Evolutionary conservation across 2,888 invertebrate genomes (phyloP).

Genomic region (Caenorhabditis virilis): DNA sequence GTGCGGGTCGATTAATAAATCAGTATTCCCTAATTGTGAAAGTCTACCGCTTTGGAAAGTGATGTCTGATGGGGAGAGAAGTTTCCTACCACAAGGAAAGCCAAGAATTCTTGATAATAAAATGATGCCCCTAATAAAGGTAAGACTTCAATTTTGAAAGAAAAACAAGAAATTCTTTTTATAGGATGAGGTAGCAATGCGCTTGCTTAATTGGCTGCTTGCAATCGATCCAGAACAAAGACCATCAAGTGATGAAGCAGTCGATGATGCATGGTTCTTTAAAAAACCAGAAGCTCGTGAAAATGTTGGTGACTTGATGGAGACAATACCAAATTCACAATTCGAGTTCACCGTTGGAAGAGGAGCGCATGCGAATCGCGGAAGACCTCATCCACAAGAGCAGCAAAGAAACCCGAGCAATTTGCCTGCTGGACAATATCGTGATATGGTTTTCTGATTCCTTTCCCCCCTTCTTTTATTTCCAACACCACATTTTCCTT

Average conservation of each 20-base stretch:
- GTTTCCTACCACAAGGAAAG: slow-evolving; percentile 82
- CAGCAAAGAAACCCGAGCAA: slow-evolving; percentile 12
- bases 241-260: slow-evolving; percentile 81
- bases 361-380: slow-evolving; percentile 60
- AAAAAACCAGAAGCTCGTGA: slow-evolving; percentile 86
- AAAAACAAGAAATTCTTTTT: slow-evolving; percentile 1
- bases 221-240: slow-evolving; percentile 88
- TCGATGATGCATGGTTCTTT: slow-evolving; percentile 99
- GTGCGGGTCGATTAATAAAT: slow-evolving; percentile 91
- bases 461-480: too few relatives aligned
- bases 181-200: slow-evolving; percentile 78
- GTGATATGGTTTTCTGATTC: slow-evolving; percentile 46
- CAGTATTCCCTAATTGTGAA: slow-evolving; percentile 77
- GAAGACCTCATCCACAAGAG: slow-evolving; percentile 32
- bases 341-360: slow-evolving; percentile 66
- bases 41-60: slow-evolving; percentile 84
- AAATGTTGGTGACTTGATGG: slow-evolving; percentile 68
- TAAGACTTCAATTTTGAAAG: slow-evolving; percentile 70
- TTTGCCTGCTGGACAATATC: slow-evolving; percentile 42
- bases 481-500: too few relatives aligned
- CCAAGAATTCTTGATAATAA: slow-evolving; percentile 74
- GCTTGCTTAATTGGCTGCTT: slow-evolving; percentile 87
- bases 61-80: slow-evolving; percentile 71
- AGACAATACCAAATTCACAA: slow-evolving; percentile 41
- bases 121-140: slow-evolving; percentile 83